Percentiles rank a stretch among this genome's conserved stretches.
Conservation (phyloP, 2,888 invertebrate genomes). For the Chydorus sphaericus region DNA sequence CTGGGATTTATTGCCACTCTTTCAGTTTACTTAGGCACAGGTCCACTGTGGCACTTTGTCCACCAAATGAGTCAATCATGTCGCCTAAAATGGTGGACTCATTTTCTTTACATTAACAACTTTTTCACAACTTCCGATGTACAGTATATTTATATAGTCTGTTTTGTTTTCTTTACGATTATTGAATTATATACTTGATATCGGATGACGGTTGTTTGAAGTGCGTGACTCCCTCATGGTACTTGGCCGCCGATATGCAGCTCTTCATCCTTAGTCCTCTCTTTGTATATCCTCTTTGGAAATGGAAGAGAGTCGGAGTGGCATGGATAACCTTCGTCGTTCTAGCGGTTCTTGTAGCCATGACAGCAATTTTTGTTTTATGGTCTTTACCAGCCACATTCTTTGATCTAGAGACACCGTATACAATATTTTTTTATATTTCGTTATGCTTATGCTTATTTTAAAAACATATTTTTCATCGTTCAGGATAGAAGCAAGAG, state of each 20-base stretch:
- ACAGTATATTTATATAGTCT: too few species aligned
- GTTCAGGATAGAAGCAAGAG: too few species aligned
- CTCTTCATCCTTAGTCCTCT: slow-evolving; percentile 17
- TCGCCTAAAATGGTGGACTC: slow-evolving; percentile 53
- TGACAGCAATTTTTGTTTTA: too few species aligned
- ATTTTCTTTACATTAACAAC: slow-evolving; percentile 56
- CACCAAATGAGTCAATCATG: slow-evolving; percentile 50
- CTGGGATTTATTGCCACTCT: slow-evolving; percentile 58
- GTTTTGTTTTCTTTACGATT: too few species aligned
- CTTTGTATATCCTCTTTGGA: slow-evolving; percentile 18
- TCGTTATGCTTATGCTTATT: too few species aligned
- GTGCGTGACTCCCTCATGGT: slow-evolving; percentile 63
- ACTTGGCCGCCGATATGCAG: slow-evolving; percentile 33
- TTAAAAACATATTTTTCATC: too few species aligned
- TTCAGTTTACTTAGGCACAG: slow-evolving; percentile 49
- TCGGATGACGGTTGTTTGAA: too few species aligned
- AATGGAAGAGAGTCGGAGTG: slow-evolving; percentile 13
- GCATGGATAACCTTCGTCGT: slow-evolving; percentile 8
- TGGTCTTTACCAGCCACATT: too few species aligned
- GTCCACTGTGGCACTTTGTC: slow-evolving; percentile 58
- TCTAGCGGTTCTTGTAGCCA: slow-evolving; percentile 2
- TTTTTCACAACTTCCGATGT: too few species aligned
- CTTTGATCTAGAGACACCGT: too few species aligned
- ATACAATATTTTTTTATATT: too few species aligned
- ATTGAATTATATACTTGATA: too few species aligned